Base-by-base conservation (phyloP, 2,888 invertebrate species). In the Gasteruption jaculator region DNA sequence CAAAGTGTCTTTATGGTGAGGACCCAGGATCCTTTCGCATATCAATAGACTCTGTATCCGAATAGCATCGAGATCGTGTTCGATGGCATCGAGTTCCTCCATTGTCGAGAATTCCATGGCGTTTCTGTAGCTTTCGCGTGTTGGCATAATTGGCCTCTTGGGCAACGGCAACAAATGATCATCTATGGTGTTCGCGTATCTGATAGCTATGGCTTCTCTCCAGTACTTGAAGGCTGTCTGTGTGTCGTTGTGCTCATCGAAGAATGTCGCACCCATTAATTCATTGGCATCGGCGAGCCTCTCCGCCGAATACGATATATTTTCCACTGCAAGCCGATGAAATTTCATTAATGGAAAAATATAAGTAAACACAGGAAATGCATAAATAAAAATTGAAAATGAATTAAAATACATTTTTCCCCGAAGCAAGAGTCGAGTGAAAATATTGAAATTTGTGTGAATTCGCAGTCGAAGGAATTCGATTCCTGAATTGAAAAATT, bases 41-140 rank as follows among this genome's bases (percentile, higher is more conserved):
- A 94, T 89, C 22, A 95, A 74, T 54, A 95, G 74, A 62, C 91
- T 85, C 73, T 94, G 91, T 68, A 85, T 83, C 57, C 91, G 78
- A 77, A 94, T 82, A 26, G 82, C 82, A 73, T 94, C 93, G 58
- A 87, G 76, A 73, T 95, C 92, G 1, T 80, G 76, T 33, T 85
- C 80, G 29, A 87, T 76, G 37, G 79, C 79, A 54, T 81, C 81
- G 42, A 94, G 75, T 64, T 93, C 89, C 19, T 79, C 81, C 37
- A 74, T 57, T 5, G 81, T 77, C 40, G 78, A 75, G 71, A 91
- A 92, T 74, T 95, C 95, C 29, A 72, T 74, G 27, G 80, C 76
- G 61, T 79, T 78, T 36, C 81, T 75, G 65, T 85, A 89, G 16
- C 83, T 81, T 24, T 75, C 74, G 19, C 78, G 74, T 44, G 75